Evolutionary conservation across 1,140 invertebrate species (phyloP).

Genomic region (Liolophura sinensis): DNA sequence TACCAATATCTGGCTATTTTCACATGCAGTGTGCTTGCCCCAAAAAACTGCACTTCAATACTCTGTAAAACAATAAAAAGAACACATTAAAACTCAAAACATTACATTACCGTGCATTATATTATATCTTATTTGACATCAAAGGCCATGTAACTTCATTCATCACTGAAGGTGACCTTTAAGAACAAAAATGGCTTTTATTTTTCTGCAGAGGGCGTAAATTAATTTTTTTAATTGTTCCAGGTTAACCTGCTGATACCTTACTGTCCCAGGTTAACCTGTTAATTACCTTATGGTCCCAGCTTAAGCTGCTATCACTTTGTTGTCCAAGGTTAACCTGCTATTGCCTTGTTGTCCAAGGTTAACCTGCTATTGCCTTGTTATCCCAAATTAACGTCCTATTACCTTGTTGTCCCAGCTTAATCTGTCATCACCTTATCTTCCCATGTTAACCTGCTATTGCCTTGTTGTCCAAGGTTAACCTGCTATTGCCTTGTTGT

Average conservation of each 20-base stretch:
- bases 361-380: no score
- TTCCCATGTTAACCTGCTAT: background rate
- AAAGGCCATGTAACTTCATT: background rate
- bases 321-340: no score
- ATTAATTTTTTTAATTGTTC: no score
- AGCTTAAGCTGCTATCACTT: no score
- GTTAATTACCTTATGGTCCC: no score
- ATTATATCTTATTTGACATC: background rate
- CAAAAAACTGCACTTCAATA: slow-evolving; percentile 89
- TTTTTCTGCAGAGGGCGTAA: background rate
- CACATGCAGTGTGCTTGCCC: slow-evolving; percentile 81
- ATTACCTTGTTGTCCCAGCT: no score
- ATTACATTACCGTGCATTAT: background rate
- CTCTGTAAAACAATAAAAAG: slow-evolving; percentile 63
- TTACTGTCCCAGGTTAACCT: no score
- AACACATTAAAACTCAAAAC: no score
- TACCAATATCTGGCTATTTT: slow-evolving; percentile 85
- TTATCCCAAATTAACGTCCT: no score
- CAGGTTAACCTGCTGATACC: no score
- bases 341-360: no score
- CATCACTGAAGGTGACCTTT: background rate
- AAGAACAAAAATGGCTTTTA: background rate
- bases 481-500: background rate
- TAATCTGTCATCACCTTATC: background rate
- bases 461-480: no score